Evolutionary conservation across 2,797 vertebrate species (phyloP).

Genomic region (Schizopygopsis malacanthus): DNA sequence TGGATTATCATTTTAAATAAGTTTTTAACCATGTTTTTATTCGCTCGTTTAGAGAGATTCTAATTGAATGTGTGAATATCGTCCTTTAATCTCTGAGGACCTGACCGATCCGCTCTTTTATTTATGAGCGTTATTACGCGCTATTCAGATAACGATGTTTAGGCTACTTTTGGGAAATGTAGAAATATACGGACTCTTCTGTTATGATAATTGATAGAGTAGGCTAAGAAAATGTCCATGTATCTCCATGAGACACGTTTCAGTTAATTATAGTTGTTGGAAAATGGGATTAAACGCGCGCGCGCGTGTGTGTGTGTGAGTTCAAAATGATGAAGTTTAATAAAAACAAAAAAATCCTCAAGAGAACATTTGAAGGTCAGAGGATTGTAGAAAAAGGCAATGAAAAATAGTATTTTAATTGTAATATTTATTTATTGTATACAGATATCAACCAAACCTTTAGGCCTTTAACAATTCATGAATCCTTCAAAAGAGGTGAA

Average conservation of each 20-base stretch:
- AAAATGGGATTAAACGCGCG: background rate
- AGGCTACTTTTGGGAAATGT: background rate
- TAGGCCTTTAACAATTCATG: background rate
- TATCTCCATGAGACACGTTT: background rate
- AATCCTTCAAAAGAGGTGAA: background rate
- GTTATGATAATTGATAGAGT: background rate
- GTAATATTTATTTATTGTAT: background rate
- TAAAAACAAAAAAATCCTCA: background rate
- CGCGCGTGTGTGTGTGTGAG: no score
- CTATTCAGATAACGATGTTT: no score
- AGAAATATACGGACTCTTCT: background rate
- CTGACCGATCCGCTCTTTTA: background rate
- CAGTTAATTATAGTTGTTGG: background rate
- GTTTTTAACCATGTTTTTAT: background rate
- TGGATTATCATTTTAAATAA: background rate
- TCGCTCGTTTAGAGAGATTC: background rate
- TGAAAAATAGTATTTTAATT: background rate
- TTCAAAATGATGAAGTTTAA: background rate
- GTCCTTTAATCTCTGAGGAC: background rate
- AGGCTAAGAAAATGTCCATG: background rate
- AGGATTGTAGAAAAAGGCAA: background rate
- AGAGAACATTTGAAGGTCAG: background rate
- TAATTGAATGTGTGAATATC: background rate
- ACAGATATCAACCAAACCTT: background rate
- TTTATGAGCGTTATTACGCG: background rate